Evolutionary conservation across 2,888 invertebrate species (phyloP), one percentile per base, ranked within the genome.

Genomic region (Xestobium rufovillosum): DNA sequence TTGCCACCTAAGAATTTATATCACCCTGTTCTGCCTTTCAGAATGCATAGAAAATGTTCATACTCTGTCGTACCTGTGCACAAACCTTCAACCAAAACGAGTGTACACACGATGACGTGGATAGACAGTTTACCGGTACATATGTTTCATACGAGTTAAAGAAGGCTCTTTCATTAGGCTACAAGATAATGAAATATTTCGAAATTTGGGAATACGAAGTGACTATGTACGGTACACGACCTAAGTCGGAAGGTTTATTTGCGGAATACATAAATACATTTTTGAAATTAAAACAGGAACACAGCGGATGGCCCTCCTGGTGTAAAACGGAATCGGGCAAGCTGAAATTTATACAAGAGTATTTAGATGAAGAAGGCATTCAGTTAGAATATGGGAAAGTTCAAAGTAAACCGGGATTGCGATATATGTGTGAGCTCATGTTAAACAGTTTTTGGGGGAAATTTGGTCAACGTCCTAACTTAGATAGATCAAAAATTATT

Each of bases 121-220:
- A n/a, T n/a, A n/a, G n/a, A 63, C 39, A 43, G 35, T 9, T 41
- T 52, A 8, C 42, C 43, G 56, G 63, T 4, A 57, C 59, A 2
- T 64, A 55, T 58, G 54, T 60, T 11, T 47, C 51, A 1, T 54
- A 53, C 10, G 63, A 64, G 42, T 30, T 65, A 0, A 16, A 47
- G 16, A 53, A 50, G 39, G 63, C 61, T 3, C 15, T 57, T 0
- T 33, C 42, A 45, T 39, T 23, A 17, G 60, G 57, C 0, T 65
- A 63, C 34, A 36, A 40, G 29, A 44, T 61, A n/a, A 2, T 53
- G 1, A 42, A n/a, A n/a, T n/a, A n/a, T n/a, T n/a, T n/a, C n/a
- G n/a, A n/a, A n/a, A n/a, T n/a, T n/a, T n/a, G n/a, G n/a, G n/a
- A n/a, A n/a, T n/a, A n/a, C n/a, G n/a, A n/a, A n/a, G n/a, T n/a